Conservation (phyloP, 2,113 vertebrate genomes). For the Panthera tigris region DNA sequence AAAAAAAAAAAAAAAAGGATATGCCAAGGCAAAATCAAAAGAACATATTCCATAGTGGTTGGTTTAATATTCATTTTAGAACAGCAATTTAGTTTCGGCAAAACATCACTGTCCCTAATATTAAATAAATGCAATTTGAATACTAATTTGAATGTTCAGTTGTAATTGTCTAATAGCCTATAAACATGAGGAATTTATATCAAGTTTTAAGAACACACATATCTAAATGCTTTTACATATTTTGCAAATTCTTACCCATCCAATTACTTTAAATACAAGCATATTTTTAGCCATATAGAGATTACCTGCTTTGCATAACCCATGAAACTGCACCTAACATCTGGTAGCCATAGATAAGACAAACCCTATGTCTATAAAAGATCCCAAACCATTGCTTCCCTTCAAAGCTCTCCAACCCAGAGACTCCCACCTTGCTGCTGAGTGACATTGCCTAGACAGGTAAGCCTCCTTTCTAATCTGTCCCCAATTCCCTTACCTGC, state of each 20-base stretch:
- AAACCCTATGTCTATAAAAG: not conserved
- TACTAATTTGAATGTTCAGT: not conserved
- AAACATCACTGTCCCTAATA: not conserved
- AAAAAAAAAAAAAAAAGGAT: not conserved
- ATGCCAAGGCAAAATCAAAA: not conserved
- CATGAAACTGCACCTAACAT: not conserved
- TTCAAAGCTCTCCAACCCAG: not conserved
- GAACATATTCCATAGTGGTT: not conserved
- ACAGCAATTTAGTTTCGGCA: not conserved
- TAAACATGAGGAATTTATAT: not conserved
- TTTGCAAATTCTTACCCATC: not conserved
- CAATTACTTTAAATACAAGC: not conserved
- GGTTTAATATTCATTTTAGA: not conserved
- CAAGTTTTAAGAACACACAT: not conserved
- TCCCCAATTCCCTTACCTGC: not conserved
- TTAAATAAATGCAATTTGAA: not conserved
- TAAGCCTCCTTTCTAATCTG: not conserved
- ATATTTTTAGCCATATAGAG: not conserved
- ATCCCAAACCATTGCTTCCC: not conserved
- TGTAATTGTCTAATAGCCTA: not conserved
- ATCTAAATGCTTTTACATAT: not conserved
- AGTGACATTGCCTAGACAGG: not conserved
- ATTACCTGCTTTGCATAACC: not conserved
- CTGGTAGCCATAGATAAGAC: not conserved
- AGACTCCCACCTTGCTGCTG: not conserved